Percentiles rank a stretch among this genome's conserved stretches.
Conservation (phyloP, 2,888 invertebrate genomes). For the Pteria penguin region DNA sequence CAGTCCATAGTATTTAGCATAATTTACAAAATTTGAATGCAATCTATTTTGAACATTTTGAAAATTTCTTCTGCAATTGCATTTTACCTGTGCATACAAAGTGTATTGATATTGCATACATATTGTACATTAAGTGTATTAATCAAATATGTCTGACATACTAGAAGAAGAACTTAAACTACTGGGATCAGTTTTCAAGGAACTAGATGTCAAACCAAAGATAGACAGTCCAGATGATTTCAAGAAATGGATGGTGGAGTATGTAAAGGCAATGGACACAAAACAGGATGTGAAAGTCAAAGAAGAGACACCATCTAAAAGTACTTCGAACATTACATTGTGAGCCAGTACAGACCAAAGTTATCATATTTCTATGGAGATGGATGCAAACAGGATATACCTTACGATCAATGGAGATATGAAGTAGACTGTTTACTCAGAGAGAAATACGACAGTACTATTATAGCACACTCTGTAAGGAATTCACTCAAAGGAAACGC, state of each 20-base stretch:
- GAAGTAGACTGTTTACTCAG: constrained; percentile 6
- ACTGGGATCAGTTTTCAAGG: not conserved
- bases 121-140: too few species aligned
- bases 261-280: not conserved
- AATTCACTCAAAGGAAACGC: constrained; percentile 2
- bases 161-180: not conserved
- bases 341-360: constrained; percentile 4
- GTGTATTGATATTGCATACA: too few species aligned
- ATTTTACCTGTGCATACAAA: too few species aligned
- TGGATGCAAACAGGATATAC: not conserved
- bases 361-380: constrained; percentile 11
- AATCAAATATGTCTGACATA: too few species aligned
- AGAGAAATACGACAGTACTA: not conserved
- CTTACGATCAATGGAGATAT: constrained; percentile 6
- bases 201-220: not conserved
- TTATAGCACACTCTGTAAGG: not conserved
- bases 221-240: not conserved
- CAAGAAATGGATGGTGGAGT: constrained; percentile 5
- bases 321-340: not conserved
- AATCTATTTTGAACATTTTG: too few species aligned
- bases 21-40: too few species aligned
- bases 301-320: not conserved
- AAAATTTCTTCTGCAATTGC: too few species aligned
- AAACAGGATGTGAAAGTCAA: not conserved
- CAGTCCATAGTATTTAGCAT: too few species aligned